Conservation (phyloP, 2,888 invertebrate species). For the Dicranocentrus wangi region DNA sequence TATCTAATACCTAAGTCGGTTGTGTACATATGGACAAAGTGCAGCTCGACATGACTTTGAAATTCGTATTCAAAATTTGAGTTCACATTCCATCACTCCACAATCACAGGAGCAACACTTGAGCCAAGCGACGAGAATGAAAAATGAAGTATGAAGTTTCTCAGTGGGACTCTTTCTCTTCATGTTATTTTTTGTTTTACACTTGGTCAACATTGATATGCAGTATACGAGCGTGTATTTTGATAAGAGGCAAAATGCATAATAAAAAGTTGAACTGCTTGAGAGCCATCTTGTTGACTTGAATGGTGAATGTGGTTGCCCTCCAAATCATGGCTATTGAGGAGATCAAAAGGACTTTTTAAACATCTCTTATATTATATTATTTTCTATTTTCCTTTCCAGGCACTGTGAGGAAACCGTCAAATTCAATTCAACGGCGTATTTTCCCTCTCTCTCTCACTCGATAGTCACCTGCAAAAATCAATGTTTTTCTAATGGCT, state of each 20-base stretch:
- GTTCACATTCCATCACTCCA: conserved; percentile 32
- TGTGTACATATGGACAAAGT: no score
- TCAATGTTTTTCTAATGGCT: neutral
- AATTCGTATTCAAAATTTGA: conserved; percentile 9
- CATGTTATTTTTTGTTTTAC: conserved; percentile 2
- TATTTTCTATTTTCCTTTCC: no score
- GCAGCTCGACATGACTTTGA: conserved; percentile 42
- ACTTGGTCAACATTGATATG: no score
- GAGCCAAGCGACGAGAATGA: conserved; percentile 28
- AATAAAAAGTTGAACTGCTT: no score
- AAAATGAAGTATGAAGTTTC: conserved; percentile 56
- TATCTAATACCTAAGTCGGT: no score
- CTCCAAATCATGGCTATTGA: conserved; percentile 18
- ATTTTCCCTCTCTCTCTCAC: neutral
- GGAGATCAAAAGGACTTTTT: neutral
- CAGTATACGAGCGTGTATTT: no score
- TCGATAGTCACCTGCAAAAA: conserved; percentile 5
- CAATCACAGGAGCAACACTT: conserved; percentile 18
- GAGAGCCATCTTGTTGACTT: conserved; percentile 16
- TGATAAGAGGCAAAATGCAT: no score
- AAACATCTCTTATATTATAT: neutral
- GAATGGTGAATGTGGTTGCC: conserved; percentile 18
- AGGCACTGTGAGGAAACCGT: neutral
- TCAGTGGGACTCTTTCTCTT: conserved; percentile 38
- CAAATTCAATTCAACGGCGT: neutral